Evolutionary conservation across 2,888 invertebrate genomes (phyloP), one percentile per base, ranked within the genome.

Genomic region (Athetis lepigone): DNA sequence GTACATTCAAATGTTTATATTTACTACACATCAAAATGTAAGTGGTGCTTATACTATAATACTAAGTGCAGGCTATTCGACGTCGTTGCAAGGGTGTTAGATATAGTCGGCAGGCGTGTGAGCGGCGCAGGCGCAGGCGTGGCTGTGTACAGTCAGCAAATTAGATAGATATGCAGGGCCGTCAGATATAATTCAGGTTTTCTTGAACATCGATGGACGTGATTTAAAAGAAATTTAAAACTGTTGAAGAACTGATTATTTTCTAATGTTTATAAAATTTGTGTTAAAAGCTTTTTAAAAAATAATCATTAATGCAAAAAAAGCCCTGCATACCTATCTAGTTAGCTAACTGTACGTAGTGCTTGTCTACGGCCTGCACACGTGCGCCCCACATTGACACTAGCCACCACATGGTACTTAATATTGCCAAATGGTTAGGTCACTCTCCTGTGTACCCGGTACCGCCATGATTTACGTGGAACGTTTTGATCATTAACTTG

Each of bases 311-410:
- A n/a, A n/a, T n/a, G n/a, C n/a, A n/a, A n/a, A n/a, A n/a, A n/a
- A n/a, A n/a, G n/a, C n/a, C n/a, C n/a, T n/a, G n/a, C n/a, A n/a
- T n/a, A n/a, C n/a, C n/a, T n/a, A n/a, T n/a, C n/a, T n/a, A n/a
- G n/a, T n/a, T n/a, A n/a, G n/a, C n/a, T n/a, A n/a, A n/a, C n/a
- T n/a, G n/a, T 47, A 25, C 2, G 2, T 37, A 55, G 46, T 18
- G 2, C 23, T n/a, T 37, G 23, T 6, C 11, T 49, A 37, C 23
- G 45, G n/a, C 21, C 27, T 27, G 8, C 64, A 59, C 82, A 79
- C 80, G 80, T 79, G 84, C 49, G 79, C 60, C 72, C 79, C 72
- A 71, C 61, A 75, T 80, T 59, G 54, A 33, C 37, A 21, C 42
- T 23, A 25, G 3, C 54, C 21, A 46, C 42, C 42, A 33, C 40